Conservation (phyloP, 2,888 invertebrate genomes). For the Neria commutata region DNA sequence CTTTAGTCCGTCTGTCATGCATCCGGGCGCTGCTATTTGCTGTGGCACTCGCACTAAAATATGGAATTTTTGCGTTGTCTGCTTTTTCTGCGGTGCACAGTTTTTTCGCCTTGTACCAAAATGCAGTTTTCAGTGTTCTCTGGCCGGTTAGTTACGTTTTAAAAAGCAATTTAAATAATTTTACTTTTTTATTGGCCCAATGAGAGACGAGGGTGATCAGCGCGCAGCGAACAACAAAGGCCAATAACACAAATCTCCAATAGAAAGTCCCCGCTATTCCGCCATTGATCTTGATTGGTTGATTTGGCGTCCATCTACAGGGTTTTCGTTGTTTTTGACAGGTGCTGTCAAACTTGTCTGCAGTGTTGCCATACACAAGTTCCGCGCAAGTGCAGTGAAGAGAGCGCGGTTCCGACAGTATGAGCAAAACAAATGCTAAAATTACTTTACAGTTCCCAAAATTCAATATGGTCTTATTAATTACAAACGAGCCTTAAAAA, state of each 20-base stretch:
- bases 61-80: no score
- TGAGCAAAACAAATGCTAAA: no score
- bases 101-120: background rate
- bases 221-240: slow-evolving; percentile 25
- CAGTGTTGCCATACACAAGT: background rate
- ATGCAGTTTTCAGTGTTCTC: background rate
- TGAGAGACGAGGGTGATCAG: slow-evolving; percentile 28
- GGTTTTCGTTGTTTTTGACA: slow-evolving; percentile 14
- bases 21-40: background rate
- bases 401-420: no score
- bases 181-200: slow-evolving; percentile 19
- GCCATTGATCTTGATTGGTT: slow-evolving; percentile 36
- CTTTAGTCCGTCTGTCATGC: no score
- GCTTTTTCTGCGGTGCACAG: background rate
- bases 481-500: no score
- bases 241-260: slow-evolving; percentile 30
- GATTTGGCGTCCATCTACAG: slow-evolving; percentile 30
- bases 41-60: background rate
- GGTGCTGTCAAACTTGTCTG: background rate
- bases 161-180: background rate
- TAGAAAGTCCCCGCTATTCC: slow-evolving; percentile 31
- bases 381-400: no score
- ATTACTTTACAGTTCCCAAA: no score
- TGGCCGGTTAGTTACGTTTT: no score
- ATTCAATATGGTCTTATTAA: slow-evolving; percentile 16